Evolutionary conservation across 2,113 vertebrate species (phyloP).

Genomic region (Ardeotis arabs): DNA sequence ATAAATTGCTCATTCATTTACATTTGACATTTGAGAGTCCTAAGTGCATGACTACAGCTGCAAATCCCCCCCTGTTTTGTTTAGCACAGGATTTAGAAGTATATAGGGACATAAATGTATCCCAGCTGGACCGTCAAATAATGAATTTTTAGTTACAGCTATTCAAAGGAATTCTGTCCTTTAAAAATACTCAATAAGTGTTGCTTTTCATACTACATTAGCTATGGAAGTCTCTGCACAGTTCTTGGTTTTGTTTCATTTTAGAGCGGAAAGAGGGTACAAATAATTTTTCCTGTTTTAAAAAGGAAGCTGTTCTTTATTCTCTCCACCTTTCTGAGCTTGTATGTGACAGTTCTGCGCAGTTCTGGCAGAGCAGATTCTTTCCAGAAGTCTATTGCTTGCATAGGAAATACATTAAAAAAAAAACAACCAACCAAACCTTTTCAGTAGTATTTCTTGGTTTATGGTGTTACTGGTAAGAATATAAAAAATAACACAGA

Average conservation of each 20-base stretch:
- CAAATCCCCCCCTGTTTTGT: background rate
- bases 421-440: background rate
- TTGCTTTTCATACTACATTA: background rate
- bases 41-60: background rate
- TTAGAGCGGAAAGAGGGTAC: background rate
- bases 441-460: background rate
- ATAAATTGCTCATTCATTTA: constrained; percentile 15
- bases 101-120: background rate
- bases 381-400: background rate
- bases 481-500: background rate
- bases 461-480: background rate
- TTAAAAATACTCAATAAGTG: background rate
- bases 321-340: background rate
- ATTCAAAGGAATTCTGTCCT: constrained; percentile 4
- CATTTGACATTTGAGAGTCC: background rate
- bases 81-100: background rate
- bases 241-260: background rate
- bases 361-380: background rate
- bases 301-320: background rate
- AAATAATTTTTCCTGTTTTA: background rate
- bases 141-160: constrained; percentile 13
- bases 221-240: background rate
- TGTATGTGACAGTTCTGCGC: background rate
- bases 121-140: background rate
- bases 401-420: background rate